Conservation (phyloP, 2,888 invertebrate genomes). For the Crepidodera aurea region DNA sequence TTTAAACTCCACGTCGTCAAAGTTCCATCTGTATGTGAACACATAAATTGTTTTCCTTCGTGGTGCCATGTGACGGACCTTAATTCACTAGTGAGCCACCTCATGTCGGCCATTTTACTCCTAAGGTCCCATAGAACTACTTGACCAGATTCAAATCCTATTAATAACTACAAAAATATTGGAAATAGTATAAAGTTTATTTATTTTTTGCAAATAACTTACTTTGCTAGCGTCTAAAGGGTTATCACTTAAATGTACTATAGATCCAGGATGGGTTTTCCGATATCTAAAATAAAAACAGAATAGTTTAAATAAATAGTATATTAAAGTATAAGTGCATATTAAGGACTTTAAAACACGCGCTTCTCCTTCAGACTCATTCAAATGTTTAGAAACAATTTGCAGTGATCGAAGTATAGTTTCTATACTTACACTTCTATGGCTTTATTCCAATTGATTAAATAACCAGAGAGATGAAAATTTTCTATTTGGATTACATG, state of each 20-base stretch:
- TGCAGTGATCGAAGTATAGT: too few species aligned
- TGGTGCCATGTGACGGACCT: conserved; percentile 95
- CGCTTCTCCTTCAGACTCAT: too few species aligned
- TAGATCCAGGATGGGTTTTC: conserved; percentile 95
- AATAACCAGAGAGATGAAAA: conserved; percentile 95
- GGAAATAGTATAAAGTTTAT: conserved; percentile 5
- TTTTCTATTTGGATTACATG: conserved; percentile 97
- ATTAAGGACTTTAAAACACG: too few species aligned
- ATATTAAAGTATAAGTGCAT: too few species aligned
- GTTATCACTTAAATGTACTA: conserved; percentile 96
- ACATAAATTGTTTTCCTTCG: conserved; percentile 97
- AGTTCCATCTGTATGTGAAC: conserved; percentile 94
- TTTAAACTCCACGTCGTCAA: conserved; percentile 92
- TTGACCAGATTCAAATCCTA: conserved; percentile 95
- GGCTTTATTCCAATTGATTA: conserved; percentile 99
- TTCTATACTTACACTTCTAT: conserved; percentile 92
- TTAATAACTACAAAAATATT: conserved; percentile 76
- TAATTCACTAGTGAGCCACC: conserved; percentile 81
- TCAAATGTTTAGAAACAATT: too few species aligned
- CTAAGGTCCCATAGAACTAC: conserved; percentile 97
- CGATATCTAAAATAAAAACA: conserved; percentile 80
- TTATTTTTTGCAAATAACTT: conserved; percentile 50
- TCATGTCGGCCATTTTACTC: conserved; percentile 83
- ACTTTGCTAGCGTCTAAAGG: conserved; percentile 97
- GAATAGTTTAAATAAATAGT: too few species aligned